Base-by-base conservation (phyloP, 2,888 invertebrate genomes). In the Erpobdella octoculata region DNA sequence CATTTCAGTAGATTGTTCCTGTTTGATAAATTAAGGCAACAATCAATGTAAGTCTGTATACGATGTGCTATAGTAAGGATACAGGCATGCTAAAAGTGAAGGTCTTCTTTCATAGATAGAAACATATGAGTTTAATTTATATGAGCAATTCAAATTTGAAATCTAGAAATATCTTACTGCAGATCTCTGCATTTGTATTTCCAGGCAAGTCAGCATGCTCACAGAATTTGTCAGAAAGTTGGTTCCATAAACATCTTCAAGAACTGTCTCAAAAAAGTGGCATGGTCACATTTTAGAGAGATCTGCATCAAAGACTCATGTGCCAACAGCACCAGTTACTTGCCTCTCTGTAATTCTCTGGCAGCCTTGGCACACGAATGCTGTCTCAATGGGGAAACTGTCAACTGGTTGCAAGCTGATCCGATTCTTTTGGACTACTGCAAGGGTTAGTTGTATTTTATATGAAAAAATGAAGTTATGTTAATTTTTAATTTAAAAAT, bases 301-400 rank as follows among this genome's bases (percentile, higher is more conserved):
- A 71, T 65, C 25, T 73, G 73, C 62, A 38, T 73, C 36, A 28
- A 67, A 36, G 73, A 73, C 62, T 41, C 73, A 15, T 73, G 73
- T 59, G 73, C 73, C 25, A 71, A 72, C 46, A 61, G 69, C 15
- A 59, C 71, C 35, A 33, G 68, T 46, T 25, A 68, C 35, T 59
- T 59, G 58, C 75, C 75, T 33, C 65, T 75, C 62, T 75, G 75
- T 61, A 89, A 91, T n/a, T 87, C 89, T 36, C 83, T 92, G 21
- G 88, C 91, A 0, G 88, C 89, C 73, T 92, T 92, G 83, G 91
- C 89, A 9, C 87, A 88, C 76, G 89, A 89, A 74, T 93, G 92
- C 81, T 88, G 90, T 46, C 84, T 86, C 35, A 86, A 87, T 70
- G 90, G 89, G 0, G 85, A 89, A 0, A 84, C 87, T 71, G 85